Base-by-base conservation (phyloP, 1,140 invertebrate species). In the Rhysida immarginata region DNA sequence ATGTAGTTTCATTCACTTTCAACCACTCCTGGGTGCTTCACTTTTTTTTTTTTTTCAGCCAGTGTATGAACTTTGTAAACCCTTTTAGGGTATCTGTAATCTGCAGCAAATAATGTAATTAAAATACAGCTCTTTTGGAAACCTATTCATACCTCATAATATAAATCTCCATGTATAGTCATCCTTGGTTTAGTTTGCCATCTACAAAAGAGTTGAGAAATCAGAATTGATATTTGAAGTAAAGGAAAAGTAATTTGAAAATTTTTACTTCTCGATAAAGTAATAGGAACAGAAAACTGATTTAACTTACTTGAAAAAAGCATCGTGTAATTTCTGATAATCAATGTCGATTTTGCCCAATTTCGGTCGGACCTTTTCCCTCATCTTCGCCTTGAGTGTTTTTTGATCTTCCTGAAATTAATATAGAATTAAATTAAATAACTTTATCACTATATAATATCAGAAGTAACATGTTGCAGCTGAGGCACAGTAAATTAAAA, bases 311-410 rank as follows among this genome's bases (percentile, higher is more conserved):
- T 93, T 93, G 75, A 99, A 99, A 72, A 99, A 99, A 0, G 96
- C 96, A 69, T 99, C 96, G 65, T 99, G 96, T 26, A 99, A 72
- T 67, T 99, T 99, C 70, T 99, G 94, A 71, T 99, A 99, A 74
- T 99, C 96, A 63, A 99, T 99, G 68, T 99, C 96, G 61, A 99
- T 99, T 77, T 98, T 98, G 11, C 96, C 96, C 63, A 99, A 79
- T 71, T 99, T 99, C 0, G 96, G 96, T 26, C 96, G 75, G 0
- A 95, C 84, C 57, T 91, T 80, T 72, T 99, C 96, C 27, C 95
- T 78, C 95, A 99, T 99, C 75, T 99, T 99, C 0, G 92, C 85
- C 70, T 99, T 99, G 3, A 99, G 70, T 0, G 92, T 92, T 67
- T 96, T 96, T 25, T 87, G 82, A 67, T 97, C 94, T 66, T 99